Evolutionary conservation across 1,140 invertebrate genomes (phyloP).

Genomic region (Gryllus bimaculatus): DNA sequence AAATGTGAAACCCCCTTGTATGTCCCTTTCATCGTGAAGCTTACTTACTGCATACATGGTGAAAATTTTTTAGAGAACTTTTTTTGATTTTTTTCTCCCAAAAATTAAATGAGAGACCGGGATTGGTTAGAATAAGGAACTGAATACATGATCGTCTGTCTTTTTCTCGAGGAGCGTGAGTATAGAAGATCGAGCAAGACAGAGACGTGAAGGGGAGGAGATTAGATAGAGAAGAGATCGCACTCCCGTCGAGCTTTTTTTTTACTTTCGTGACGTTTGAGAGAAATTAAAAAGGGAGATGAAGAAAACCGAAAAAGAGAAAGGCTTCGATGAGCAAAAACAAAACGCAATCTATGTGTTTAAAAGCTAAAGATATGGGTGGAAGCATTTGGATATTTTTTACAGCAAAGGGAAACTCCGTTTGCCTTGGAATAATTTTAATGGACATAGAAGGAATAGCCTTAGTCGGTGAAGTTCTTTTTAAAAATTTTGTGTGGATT

Average conservation of each 20-base stretch:
- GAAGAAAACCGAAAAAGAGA: background rate
- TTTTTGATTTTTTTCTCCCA: background rate
- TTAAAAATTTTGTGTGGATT: background rate
- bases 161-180: background rate
- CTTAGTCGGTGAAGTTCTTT: background rate
- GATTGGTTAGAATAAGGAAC: background rate
- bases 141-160: background rate
- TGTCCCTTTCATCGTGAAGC: background rate
- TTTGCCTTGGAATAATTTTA: slow-evolving; percentile 2
- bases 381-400: background rate
- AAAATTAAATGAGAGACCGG: slow-evolving; percentile 1
- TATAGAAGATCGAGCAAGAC: background rate
- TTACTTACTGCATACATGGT: slow-evolving; percentile 1
- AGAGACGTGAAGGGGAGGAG: background rate
- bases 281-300: background rate
- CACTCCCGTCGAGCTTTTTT: background rate
- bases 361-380: slow-evolving; percentile 1
- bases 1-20: background rate
- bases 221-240: background rate
- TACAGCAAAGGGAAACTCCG: background rate
- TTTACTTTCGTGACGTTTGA: background rate
- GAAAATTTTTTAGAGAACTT: background rate
- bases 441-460: background rate
- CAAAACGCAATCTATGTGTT: background rate
- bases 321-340: background rate